Percentiles rank a stretch among this genome's conserved stretches.
phyloP scores from a whole-genome alignment of 2,888 invertebrate genomes.

The Teleogryllus oceanicus region DNA sequence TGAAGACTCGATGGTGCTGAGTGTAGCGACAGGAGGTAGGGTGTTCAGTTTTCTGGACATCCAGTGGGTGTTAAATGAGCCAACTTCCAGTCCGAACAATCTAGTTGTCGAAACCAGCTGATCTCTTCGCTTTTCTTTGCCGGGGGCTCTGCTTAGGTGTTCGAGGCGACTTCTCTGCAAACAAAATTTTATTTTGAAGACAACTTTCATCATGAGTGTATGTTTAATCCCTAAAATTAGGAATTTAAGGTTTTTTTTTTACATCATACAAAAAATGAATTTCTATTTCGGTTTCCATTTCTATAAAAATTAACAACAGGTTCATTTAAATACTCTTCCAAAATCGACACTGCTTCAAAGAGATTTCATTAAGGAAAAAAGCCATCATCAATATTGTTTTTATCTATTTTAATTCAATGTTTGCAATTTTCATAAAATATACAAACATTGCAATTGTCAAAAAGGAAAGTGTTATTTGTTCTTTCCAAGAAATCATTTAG shows the following conservation, averaged over 20 bases:
- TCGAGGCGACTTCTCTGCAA: slow-evolving; percentile 61
- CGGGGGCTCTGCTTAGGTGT: slow-evolving; percentile 57
- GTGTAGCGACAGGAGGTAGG: not conserved
- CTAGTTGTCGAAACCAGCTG: slow-evolving; percentile 67
- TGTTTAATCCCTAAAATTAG: slow-evolving; percentile 37
- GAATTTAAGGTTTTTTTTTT: not conserved
- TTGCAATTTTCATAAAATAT: too few species aligned
- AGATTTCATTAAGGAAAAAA: too few species aligned
- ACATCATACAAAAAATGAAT: not conserved
- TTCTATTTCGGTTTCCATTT: too few species aligned
- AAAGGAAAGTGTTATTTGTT: too few species aligned
- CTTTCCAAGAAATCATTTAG: too few species aligned
- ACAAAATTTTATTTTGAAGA: not conserved
- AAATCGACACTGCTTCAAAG: too few species aligned
- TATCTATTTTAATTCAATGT: too few species aligned
- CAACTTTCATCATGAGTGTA: too few species aligned
- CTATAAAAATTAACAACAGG: too few species aligned
- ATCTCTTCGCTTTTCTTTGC: slow-evolving; percentile 71
- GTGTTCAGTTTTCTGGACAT: not conserved
- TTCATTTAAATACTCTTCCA: too few species aligned
- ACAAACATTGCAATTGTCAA: too few species aligned
- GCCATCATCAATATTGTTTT: too few species aligned
- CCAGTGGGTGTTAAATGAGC: not conserved
- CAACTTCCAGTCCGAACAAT: slow-evolving; percentile 18
- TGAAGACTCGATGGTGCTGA: not conserved